These are phyloP conservation scores for Ceratoteleas bidentatus DNA, from an alignment of 1,140 invertebrate species.

Conservation along the genomic window DNA sequence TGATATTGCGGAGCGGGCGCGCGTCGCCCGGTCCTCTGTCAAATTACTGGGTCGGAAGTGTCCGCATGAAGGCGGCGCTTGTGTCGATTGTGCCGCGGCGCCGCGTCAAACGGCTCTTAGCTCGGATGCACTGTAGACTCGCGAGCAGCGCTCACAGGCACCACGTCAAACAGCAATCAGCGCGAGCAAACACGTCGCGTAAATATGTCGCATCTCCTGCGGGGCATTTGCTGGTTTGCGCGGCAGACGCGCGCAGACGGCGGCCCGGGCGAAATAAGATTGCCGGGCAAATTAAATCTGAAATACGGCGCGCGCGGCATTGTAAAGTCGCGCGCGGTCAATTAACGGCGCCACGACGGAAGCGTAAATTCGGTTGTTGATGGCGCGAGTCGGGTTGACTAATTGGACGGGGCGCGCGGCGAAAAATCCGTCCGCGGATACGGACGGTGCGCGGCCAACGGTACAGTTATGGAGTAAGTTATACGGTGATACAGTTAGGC, in stretches of 20 bases:
- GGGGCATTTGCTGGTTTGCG: constrained; percentile 39
- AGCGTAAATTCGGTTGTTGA: constrained; percentile 9
- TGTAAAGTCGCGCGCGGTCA: constrained; percentile 10
- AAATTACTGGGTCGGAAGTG: constrained; percentile 45
- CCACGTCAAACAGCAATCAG: constrained; percentile 55
- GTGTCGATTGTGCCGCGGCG: constrained; percentile 34
- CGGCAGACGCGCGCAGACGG: constrained; percentile 7
- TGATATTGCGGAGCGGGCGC: constrained; percentile 21
- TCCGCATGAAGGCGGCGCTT: constrained; percentile 29
- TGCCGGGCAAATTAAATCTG: constrained; percentile 25
- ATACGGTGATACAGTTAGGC: constrained; percentile 8
- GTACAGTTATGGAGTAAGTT: constrained; percentile 17
- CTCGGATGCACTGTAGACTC: constrained; percentile 34
- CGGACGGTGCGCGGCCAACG: background rate
- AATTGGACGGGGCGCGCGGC: constrained; percentile 3
- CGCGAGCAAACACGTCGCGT: constrained; percentile 45
- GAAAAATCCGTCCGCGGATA: constrained; percentile 7
- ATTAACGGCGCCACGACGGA: background rate
- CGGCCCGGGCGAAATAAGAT: constrained; percentile 37
- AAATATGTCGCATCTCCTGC: constrained; percentile 48
- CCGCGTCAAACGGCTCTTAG: constrained; percentile 38
- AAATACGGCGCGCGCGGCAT: constrained; percentile 2
- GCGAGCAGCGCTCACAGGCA: constrained; percentile 25
- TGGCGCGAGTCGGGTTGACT: background rate
- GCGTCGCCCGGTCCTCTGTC: constrained; percentile 27